Conservation (phyloP, 2,888 invertebrate species). For the Beris morrisii region DNA sequence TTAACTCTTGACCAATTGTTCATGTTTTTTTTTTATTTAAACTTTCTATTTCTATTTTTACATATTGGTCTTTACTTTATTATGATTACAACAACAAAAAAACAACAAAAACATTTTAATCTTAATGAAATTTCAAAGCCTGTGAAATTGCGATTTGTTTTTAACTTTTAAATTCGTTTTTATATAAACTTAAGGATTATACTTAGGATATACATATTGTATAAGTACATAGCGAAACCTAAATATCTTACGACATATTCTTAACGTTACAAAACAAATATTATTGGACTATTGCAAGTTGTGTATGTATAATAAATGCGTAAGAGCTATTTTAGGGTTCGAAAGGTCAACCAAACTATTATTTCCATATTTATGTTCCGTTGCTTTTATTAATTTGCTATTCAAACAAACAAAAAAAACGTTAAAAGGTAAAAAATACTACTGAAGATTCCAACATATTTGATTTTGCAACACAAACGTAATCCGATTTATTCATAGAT, state of each 20-base stretch:
- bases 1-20: conserved; percentile 14
- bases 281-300: too few species aligned
- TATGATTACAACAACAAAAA: too few species aligned
- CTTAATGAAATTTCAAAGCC: too few species aligned
- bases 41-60: not conserved
- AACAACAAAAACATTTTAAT: too few species aligned
- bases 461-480: conserved; percentile 21
- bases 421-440: not conserved
- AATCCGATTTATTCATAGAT: conserved; percentile 7
- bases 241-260: too few species aligned
- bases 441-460: conserved; percentile 9
- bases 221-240: conserved; percentile 12
- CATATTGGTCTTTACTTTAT: conserved; percentile 2
- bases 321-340: too few species aligned
- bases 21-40: conserved; percentile 4
- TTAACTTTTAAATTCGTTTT: conserved; percentile 25
- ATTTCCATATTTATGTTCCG: conserved; percentile 30
- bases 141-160: conserved; percentile 13
- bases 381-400: conserved; percentile 30
- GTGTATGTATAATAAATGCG: too few species aligned
- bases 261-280: too few species aligned
- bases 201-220: not conserved
- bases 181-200: conserved; percentile 19
- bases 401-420: conserved; percentile 2
- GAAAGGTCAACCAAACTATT: conserved; percentile 2